Percentiles rank a stretch among this genome's conserved stretches.
These are phyloP conservation scores for Salvelinus fontinalis DNA, from an alignment of 2,113 vertebrate genomes.

Conservation along the genomic window DNA sequence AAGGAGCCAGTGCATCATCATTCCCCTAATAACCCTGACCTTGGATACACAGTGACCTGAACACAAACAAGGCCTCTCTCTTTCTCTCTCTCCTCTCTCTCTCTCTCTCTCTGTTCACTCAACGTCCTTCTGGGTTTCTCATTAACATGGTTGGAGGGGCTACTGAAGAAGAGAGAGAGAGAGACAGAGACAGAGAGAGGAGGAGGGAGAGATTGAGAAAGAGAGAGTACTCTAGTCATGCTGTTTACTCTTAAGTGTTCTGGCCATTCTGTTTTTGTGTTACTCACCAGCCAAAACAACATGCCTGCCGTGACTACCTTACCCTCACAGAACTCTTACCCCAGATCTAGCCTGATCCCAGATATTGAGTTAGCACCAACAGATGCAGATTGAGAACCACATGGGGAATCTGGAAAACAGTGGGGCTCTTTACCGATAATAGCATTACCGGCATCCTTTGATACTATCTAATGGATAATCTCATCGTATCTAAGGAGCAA, in stretches of 20 bases:
- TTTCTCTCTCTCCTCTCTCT: not conserved
- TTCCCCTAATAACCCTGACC: not conserved
- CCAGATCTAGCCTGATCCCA: not conserved
- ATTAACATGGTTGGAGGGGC: not conserved
- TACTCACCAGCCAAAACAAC: not conserved
- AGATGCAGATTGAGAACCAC: no score
- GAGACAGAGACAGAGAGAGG: not conserved
- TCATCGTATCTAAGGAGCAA: not conserved
- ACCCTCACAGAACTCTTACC: not conserved
- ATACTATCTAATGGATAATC: not conserved
- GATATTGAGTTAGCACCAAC: no score
- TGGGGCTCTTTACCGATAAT: not conserved
- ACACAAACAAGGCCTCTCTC: not conserved
- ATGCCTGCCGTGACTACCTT: not conserved
- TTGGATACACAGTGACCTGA: not conserved
- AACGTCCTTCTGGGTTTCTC: not conserved
- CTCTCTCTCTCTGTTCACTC: not conserved
- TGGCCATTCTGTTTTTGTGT: not conserved
- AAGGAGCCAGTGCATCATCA: no score
- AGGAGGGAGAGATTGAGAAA: not conserved
- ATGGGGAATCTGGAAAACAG: constrained; percentile 3
- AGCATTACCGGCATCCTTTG: not conserved
- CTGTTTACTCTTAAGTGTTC: not conserved
- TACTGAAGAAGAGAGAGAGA: no score
- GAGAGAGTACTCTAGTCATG: not conserved